A percentile compares a stretch with the other conserved stretches of the same genome.
phyloP scores from a whole-genome alignment of 2,113 vertebrate species.

The Sprattus sprattus region DNA sequence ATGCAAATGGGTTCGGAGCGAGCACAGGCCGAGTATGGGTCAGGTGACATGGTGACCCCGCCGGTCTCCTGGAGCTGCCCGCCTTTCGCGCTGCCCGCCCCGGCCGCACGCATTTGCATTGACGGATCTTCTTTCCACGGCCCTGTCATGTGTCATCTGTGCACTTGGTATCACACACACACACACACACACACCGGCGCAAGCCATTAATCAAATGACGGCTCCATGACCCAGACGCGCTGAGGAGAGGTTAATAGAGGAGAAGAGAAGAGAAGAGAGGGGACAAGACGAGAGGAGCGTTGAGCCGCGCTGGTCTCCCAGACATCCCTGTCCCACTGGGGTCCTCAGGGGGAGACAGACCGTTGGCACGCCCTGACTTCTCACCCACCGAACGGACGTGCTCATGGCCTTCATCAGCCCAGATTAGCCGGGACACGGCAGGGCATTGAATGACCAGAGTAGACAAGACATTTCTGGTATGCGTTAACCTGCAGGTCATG shows the following conservation, averaged over 20 bases:
- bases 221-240: constrained; percentile 43
- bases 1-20: constrained; percentile 68
- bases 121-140: constrained; percentile 74
- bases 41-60: constrained; percentile 33
- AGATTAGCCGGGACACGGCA: not conserved
- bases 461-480: not conserved
- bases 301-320: not conserved
- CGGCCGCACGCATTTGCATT: constrained; percentile 69
- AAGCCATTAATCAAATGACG: constrained; percentile 74
- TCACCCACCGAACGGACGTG: not conserved
- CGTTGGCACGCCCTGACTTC: constrained; percentile 14
- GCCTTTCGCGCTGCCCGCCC: constrained; percentile 33
- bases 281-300: not conserved
- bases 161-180: constrained; percentile 45
- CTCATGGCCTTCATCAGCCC: constrained; percentile 14
- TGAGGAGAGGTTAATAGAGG: not conserved
- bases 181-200: constrained; percentile 66
- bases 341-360: not conserved
- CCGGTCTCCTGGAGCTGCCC: constrained; percentile 61
- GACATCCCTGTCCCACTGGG: not conserved
- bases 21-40: constrained; percentile 43
- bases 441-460: constrained; percentile 1
- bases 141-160: constrained; percentile 67
- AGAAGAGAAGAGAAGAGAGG: not conserved
- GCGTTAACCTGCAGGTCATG: not conserved